phyloP scores from a whole-genome alignment of 2,797 vertebrate species.

The Peromyscus aztecus region DNA sequence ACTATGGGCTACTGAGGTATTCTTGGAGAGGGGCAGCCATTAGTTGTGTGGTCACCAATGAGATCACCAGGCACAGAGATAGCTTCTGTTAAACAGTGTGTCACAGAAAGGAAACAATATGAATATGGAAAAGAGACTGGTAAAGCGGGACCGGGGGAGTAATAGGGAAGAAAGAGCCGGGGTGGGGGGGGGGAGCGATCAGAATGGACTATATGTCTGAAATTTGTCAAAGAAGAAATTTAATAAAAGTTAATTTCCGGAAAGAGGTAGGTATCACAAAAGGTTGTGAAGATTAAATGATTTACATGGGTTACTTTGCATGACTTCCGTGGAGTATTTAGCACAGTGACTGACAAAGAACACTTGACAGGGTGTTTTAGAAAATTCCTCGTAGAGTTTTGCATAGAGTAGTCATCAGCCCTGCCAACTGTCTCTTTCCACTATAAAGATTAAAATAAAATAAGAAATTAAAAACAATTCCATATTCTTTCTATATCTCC shows the following conservation, averaged over 20 bases:
- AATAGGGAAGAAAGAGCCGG: background rate
- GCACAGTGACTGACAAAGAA: background rate
- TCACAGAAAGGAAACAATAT: background rate
- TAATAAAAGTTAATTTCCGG: background rate
- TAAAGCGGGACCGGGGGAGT: background rate
- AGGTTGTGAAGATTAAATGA: background rate
- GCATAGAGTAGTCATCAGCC: background rate
- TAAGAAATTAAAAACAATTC: background rate
- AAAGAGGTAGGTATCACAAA: background rate
- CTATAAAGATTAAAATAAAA: background rate
- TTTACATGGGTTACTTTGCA: background rate
- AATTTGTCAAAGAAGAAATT: background rate
- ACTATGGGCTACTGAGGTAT: background rate
- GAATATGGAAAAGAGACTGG: background rate
- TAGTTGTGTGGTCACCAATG: background rate
- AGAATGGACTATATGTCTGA: background rate
- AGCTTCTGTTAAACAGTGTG: background rate
- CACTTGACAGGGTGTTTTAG: background rate
- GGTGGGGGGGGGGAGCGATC: fast-evolving
- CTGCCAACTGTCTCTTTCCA: background rate
- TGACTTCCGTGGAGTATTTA: background rate
- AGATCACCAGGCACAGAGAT: background rate
- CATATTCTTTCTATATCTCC: background rate
- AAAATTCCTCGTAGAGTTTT: background rate
- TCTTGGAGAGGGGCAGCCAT: background rate